Percentiles rank a stretch among this genome's conserved stretches.
Conservation (phyloP, 1,140 invertebrate genomes). For the Homarus americanus region DNA sequence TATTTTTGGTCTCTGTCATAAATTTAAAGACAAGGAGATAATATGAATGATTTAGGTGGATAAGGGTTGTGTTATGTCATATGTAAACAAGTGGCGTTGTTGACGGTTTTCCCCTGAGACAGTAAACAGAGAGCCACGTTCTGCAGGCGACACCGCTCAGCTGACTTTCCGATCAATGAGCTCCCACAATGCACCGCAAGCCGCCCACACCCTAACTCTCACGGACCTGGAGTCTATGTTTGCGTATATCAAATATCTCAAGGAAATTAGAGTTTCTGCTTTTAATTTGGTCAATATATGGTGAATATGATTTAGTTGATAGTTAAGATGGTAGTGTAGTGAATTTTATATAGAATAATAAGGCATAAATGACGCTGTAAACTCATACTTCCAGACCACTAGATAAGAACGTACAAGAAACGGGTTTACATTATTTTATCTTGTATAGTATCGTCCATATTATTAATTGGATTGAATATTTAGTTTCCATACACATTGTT, state of each 20-base stretch:
- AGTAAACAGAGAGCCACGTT: too few relatives aligned
- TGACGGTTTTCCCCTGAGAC: too few relatives aligned
- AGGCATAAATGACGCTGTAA: not conserved
- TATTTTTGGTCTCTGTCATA: too few relatives aligned
- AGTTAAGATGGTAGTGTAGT: not conserved
- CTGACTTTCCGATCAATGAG: slow-evolving; percentile 68
- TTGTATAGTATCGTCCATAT: not conserved
- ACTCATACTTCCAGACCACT: not conserved
- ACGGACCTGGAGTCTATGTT: not conserved
- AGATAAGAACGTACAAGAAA: not conserved
- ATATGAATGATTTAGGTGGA: too few relatives aligned
- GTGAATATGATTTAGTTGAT: not conserved
- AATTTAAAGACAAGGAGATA: too few relatives aligned
- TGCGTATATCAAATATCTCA: not conserved
- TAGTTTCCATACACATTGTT: not conserved
- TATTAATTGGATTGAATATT: not conserved
- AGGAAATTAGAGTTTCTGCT: not conserved
- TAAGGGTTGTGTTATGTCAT: too few relatives aligned
- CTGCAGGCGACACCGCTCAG: not conserved
- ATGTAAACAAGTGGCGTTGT: too few relatives aligned
- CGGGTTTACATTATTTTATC: not conserved
- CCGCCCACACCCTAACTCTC: slow-evolving; percentile 27
- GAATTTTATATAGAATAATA: not conserved
- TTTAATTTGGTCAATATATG: not conserved
- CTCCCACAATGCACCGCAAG: slow-evolving; percentile 56